These are phyloP conservation scores for Tethea ocularis DNA, from an alignment of 2,888 invertebrate genomes.

Conservation along the genomic window DNA sequence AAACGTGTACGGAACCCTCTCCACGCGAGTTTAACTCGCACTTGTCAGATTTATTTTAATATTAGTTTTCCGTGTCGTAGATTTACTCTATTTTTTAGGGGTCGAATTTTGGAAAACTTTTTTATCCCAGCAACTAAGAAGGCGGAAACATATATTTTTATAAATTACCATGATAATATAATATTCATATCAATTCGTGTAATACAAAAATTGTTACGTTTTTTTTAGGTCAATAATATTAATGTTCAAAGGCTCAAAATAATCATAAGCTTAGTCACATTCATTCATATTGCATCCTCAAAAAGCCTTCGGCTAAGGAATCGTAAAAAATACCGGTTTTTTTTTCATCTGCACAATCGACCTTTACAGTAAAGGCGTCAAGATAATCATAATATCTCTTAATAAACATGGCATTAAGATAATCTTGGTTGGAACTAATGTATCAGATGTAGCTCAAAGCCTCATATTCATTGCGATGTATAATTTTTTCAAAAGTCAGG, in stretches of 20 bases:
- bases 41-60: too few relatives aligned
- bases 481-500: neutral
- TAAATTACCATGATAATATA: neutral
- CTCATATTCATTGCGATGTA: neutral
- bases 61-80: too few relatives aligned
- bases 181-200: too few relatives aligned
- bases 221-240: neutral
- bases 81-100: too few relatives aligned
- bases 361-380: neutral
- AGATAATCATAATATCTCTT: neutral
- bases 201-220: too few relatives aligned
- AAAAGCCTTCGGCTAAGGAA: neutral
- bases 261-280: neutral
- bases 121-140: too few relatives aligned
- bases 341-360: neutral
- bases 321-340: neutral
- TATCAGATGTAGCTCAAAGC: neutral
- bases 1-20: too few relatives aligned
- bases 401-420: slow-evolving; percentile 1
- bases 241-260: neutral
- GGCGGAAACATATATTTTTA: too few relatives aligned
- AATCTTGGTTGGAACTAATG: neutral
- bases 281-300: neutral
- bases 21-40: too few relatives aligned
- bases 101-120: too few relatives aligned